These are phyloP conservation scores for Litoditis marina DNA, from an alignment of 2,888 invertebrate genomes.

Conservation along the genomic window DNA sequence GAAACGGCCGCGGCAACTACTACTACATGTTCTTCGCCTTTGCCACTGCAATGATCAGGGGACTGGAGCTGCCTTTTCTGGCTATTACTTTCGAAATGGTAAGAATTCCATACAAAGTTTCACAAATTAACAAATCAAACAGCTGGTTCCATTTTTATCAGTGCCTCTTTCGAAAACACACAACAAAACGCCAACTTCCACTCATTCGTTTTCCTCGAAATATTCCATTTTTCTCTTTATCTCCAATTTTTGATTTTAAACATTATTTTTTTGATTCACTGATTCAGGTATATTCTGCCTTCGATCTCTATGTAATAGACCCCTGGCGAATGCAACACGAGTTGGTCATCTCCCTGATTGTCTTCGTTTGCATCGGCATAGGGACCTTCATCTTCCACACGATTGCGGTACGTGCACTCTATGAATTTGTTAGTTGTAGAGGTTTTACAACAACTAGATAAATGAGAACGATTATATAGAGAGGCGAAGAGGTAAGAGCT, in stretches of 20 bases:
- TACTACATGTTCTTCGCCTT: neutral
- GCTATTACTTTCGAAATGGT: slow-evolving; percentile 60
- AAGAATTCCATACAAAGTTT: no score
- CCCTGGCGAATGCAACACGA: slow-evolving; percentile 23
- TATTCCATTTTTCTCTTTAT: no score
- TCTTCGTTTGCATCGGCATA: slow-evolving; percentile 25
- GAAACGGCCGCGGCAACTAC: slow-evolving; percentile 23
- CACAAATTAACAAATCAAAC: no score
- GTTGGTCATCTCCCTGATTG: slow-evolving; percentile 27
- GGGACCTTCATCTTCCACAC: slow-evolving; percentile 34
- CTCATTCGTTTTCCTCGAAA: no score
- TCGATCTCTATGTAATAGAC: neutral
- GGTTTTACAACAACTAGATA: no score
- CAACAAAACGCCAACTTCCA: no score
- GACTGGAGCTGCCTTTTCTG: slow-evolving; percentile 64
- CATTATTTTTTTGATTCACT: neutral
- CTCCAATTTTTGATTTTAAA: no score
- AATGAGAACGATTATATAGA: neutral
- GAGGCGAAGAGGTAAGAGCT: neutral
- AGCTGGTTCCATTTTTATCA: no score
- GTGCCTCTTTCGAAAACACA: no score
- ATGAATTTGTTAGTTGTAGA: neutral
- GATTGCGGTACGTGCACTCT: slow-evolving; percentile 25
- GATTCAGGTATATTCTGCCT: slow-evolving; percentile 7
- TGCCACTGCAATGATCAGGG: slow-evolving; percentile 58